phyloP scores from a whole-genome alignment of 92 coral and sea anemone genomes.

The Porites cylindrica region DNA sequence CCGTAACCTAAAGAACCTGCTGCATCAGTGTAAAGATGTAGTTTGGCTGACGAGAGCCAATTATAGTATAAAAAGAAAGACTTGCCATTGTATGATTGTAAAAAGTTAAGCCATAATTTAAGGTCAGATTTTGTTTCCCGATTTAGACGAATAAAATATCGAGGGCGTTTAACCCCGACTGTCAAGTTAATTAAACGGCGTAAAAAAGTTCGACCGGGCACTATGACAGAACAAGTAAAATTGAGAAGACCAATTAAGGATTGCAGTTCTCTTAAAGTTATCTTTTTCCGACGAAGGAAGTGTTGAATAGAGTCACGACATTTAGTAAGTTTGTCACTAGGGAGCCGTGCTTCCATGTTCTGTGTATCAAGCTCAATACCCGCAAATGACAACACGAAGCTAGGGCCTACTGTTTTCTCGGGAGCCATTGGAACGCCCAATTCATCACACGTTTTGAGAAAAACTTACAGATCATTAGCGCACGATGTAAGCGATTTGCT shows the following conservation, averaged over 20 bases:
- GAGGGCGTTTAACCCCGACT: neutral
- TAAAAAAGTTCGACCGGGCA: neutral
- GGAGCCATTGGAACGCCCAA: neutral
- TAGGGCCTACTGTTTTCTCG: neutral
- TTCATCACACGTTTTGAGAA: neutral
- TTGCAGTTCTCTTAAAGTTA: neutral
- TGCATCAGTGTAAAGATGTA: no score
- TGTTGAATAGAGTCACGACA: neutral
- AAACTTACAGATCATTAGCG: neutral
- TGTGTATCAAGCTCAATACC: neutral
- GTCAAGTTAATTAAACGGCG: neutral
- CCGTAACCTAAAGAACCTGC: no score
- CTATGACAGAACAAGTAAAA: neutral
- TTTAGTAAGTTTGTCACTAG: neutral
- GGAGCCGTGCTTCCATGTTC: neutral
- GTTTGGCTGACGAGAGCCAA: no score
- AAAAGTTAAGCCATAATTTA: neutral
- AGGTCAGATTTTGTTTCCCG: neutral
- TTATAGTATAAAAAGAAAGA: no score
- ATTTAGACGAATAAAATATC: neutral
- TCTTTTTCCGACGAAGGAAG: neutral
- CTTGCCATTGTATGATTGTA: no score
- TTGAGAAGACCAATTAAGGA: neutral
- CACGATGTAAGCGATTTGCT: conserved; percentile 17
- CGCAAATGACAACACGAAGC: neutral